Base-by-base conservation (phyloP, 2,113 vertebrate genomes). In the Cettia cetti region DNA sequence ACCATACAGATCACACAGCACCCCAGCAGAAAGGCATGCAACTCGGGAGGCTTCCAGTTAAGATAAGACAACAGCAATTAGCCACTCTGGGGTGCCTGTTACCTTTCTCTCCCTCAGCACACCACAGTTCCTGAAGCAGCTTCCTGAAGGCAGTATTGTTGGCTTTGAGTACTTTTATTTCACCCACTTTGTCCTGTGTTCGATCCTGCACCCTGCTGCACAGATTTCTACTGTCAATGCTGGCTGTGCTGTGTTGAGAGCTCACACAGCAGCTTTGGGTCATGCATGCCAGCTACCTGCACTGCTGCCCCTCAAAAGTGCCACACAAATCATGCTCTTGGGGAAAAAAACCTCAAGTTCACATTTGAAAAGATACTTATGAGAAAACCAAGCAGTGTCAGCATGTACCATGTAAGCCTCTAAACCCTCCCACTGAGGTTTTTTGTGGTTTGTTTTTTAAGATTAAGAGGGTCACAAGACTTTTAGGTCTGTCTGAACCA, bases 101-200 rank as follows among this genome's bases (percentile, higher is more conserved):
- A 63, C 16, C 27, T 44, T 60, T 22, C 35, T 50, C 31, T 65
- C 28, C 40, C 42, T 74, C 59, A 60, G n/a, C 40, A 35, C 16
- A 26, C 11, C 78, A 19, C 1, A 54, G 33, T 1, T 35, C 28
- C 35, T 45, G 50, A 49, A 39, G 53, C n/a, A n/a, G n/a, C n/a
- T n/a, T n/a, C n/a, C n/a, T n/a, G n/a, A n/a, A n/a, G n/a, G 26
- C 10, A 4, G 18, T 3, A 7, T 1, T 77, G 47, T 5, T 52
- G 33, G 52, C 69, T 91, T 88, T 26, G 40, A 69, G 26, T 35
- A 18, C 20, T 86, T 74, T 57, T 23, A 64, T 47, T 75, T 66
- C 63, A 61, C 19, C 20, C 56, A 0, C 30, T 82, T 61, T 44
- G 53, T 50, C 37, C 49, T 53, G 37, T 23, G 28, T 28, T 1